Conservation (phyloP, 2,888 invertebrate genomes). For the Coleophora flavipennella region DNA sequence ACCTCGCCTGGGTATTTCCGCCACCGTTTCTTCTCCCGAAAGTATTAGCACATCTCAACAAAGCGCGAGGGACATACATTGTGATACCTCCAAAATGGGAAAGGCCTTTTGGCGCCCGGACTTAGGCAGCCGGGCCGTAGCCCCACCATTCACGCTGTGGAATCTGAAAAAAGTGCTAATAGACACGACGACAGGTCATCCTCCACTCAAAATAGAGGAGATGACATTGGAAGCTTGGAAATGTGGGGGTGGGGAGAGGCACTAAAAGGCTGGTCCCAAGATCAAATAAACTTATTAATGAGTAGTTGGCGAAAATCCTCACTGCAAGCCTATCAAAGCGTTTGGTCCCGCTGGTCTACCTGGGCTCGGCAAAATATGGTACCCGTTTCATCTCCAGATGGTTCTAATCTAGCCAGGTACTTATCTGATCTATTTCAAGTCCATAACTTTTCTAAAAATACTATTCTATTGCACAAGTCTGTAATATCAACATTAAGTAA, state of each 20-base stretch:
- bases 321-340: conserved; percentile 3
- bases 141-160: background rate
- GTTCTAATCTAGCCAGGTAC: conserved; percentile 5
- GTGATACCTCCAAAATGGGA: conserved; percentile 11
- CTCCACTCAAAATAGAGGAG: conserved; percentile 12
- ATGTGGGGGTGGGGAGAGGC: conserved; percentile 16
- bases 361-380: conserved; percentile 6
- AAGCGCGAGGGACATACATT: conserved; percentile 6
- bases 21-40: conserved; percentile 7
- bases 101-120: conserved; percentile 22
- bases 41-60: conserved; percentile 7
- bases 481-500: conserved; percentile 2
- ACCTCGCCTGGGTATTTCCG: too few species aligned
- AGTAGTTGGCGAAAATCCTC: conserved; percentile 7
- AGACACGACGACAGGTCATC: conserved; percentile 7
- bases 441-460: conserved; percentile 7
- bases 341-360: conserved; percentile 7
- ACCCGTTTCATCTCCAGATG: background rate
- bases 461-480: conserved; percentile 6
- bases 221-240: conserved; percentile 18
- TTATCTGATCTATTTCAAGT: conserved; percentile 1
- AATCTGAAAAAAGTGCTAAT: conserved; percentile 1
- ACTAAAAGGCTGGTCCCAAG: conserved; percentile 2
- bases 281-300: conserved; percentile 5
- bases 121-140: conserved; percentile 9